Conservation (phyloP, 1,140 invertebrate genomes). For the Acromyrmex heyeri region DNA sequence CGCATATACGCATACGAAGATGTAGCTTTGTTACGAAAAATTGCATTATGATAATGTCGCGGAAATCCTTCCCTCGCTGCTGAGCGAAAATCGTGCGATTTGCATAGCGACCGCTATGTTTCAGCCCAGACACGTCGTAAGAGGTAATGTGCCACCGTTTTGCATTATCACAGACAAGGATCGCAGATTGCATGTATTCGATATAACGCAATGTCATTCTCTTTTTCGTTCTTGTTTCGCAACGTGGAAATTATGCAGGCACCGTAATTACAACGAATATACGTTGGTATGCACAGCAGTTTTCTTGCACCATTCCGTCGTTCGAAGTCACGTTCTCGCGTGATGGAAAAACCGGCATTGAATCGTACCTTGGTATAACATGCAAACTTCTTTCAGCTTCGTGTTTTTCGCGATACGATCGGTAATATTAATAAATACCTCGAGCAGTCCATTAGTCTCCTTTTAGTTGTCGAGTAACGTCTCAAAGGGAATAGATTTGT, state of each 20-base stretch:
- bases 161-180: constrained; percentile 37
- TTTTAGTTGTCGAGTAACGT: background rate
- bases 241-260: constrained; percentile 25
- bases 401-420: background rate
- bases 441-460: background rate
- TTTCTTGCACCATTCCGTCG: background rate
- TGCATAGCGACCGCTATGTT: constrained; percentile 49
- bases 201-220: constrained; percentile 17
- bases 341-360: background rate
- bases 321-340: constrained; percentile 13
- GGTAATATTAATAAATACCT: background rate
- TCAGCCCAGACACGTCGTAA: constrained; percentile 53
- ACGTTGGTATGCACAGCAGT: constrained; percentile 6
- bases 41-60: constrained; percentile 55
- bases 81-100: constrained; percentile 45
- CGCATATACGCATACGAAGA: background rate
- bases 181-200: constrained; percentile 47
- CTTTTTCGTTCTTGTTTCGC: constrained; percentile 23
- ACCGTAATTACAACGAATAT: constrained; percentile 31
- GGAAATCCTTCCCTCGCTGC: constrained; percentile 27
- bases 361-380: background rate
- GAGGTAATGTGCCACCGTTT: constrained; percentile 41
- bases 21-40: constrained; percentile 56
- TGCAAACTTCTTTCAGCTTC: background rate
- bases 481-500: background rate